A percentile compares a stretch with the other conserved stretches of the same genome.
Conservation (phyloP, 2,888 invertebrate genomes). For the Anoncus sp. region DNA sequence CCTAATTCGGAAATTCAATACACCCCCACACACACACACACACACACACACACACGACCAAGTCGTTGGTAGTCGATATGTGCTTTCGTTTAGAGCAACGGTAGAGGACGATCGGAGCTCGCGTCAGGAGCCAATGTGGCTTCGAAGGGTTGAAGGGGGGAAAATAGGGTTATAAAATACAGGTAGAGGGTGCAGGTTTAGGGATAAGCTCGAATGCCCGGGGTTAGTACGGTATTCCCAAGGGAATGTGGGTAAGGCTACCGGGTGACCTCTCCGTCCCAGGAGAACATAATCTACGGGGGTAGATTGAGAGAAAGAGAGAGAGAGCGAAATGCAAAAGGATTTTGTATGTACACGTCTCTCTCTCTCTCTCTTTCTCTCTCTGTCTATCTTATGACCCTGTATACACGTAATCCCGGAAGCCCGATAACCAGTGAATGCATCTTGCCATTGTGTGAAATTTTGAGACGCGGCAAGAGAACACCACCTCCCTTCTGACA, state of each 20-base stretch:
- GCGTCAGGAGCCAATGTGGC: conserved; percentile 23
- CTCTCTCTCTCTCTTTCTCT: conserved; percentile 13
- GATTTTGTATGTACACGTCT: conserved; percentile 3
- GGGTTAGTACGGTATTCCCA: conserved; percentile 75
- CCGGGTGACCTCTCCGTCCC: conserved; percentile 82
- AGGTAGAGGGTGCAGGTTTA: conserved; percentile 53
- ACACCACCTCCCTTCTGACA: background rate
- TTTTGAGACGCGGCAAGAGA: background rate
- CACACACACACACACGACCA: conserved; percentile 11
- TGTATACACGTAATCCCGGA: conserved; percentile 20
- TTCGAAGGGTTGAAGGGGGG: background rate
- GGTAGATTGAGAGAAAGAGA: conserved; percentile 47
- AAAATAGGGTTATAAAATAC: conserved; percentile 4
- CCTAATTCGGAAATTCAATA: conserved; percentile 67
- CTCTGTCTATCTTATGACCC: conserved; percentile 8
- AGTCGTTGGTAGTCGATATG: conserved; percentile 30
- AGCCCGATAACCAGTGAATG: conserved; percentile 24
- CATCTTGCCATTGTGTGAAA: conserved; percentile 4
- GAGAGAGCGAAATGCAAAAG: conserved; percentile 37
- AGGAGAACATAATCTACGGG: conserved; percentile 79
- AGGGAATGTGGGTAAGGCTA: conserved; percentile 82
- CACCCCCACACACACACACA: too few relatives aligned
- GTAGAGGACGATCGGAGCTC: background rate
- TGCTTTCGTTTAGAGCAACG: conserved; percentile 4
- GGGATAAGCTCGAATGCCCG: conserved; percentile 56